Conservation (phyloP, 2,888 invertebrate species). For the Antheraea assamensis region DNA sequence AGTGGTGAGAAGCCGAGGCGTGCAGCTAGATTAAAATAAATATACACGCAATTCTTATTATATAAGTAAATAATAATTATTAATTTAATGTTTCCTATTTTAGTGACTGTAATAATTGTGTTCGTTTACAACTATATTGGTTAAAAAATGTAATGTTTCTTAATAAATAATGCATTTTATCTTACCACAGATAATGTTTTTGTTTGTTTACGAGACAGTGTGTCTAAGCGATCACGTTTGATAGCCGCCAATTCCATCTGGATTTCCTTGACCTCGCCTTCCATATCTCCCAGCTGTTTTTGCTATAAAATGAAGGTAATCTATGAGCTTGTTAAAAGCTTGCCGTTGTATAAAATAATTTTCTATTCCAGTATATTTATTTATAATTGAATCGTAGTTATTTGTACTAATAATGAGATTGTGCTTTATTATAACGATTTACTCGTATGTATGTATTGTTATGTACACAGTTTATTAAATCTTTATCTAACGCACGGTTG, state of each 20-base stretch:
- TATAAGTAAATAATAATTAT: too few species aligned
- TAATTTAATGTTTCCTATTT: neutral
- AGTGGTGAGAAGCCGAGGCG: too few species aligned
- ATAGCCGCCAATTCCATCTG: constrained; percentile 69
- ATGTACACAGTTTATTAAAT: too few species aligned
- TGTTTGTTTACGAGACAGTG: constrained; percentile 32
- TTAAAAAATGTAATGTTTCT: neutral
- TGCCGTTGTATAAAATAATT: neutral
- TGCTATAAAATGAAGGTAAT: constrained; percentile 45
- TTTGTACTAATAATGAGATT: neutral
- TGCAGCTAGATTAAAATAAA: too few species aligned
- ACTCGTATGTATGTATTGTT: too few species aligned
- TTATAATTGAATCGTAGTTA: too few species aligned
- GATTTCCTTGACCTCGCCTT: constrained; percentile 70
- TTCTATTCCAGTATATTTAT: too few species aligned
- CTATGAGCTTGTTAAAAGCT: neutral
- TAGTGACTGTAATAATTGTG: neutral
- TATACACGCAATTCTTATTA: too few species aligned
- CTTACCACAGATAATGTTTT: constrained; percentile 17
- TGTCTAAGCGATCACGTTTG: constrained; percentile 51
- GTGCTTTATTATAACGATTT: neutral
- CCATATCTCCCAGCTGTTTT: constrained; percentile 71
- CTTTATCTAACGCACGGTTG: too few species aligned
- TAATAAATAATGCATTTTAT: neutral
- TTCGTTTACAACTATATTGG: neutral